Percentiles rank a stretch among this genome's conserved stretches.
Evolutionary conservation across 1,140 invertebrate genomes (phyloP).

Genomic region (Cotesia glomerata): DNA sequence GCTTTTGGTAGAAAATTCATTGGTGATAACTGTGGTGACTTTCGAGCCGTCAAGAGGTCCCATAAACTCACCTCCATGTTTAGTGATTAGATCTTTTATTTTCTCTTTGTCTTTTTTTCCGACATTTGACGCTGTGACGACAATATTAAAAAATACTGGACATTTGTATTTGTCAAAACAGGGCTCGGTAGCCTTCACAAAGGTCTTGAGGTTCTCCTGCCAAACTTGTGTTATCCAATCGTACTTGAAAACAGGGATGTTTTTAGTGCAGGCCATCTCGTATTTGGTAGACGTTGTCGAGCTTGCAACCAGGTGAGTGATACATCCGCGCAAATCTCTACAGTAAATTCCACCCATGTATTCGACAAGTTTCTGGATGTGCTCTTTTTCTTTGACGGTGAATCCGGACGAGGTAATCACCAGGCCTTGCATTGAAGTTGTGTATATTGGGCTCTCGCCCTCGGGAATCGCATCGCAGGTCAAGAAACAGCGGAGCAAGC

Average conservation of each 20-base stretch:
- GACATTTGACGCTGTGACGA: slow-evolving; percentile 81
- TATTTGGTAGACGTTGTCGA: slow-evolving; percentile 77
- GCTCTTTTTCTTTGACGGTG: slow-evolving; percentile 68
- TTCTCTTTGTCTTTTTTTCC: slow-evolving; percentile 70
- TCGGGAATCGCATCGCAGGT: slow-evolving; percentile 77
- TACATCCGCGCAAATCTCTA: slow-evolving; percentile 71
- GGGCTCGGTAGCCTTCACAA: slow-evolving; percentile 69
- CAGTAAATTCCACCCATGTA: slow-evolving; percentile 85
- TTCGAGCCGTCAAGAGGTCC: slow-evolving; percentile 52
- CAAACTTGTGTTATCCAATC: slow-evolving; percentile 83
- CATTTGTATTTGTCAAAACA: slow-evolving; percentile 73
- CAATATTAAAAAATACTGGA: slow-evolving; percentile 81
- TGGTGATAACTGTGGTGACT: slow-evolving; percentile 54
- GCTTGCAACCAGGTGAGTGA: slow-evolving; percentile 84
- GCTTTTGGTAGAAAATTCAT: slow-evolving; percentile 68
- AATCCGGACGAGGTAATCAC: slow-evolving; percentile 78
- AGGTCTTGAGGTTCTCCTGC: slow-evolving; percentile 70
- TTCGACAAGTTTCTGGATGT: slow-evolving; percentile 73
- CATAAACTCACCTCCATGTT: slow-evolving; percentile 73
- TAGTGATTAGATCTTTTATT: slow-evolving; percentile 74
- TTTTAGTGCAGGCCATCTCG: slow-evolving; percentile 75
- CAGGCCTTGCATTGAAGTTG: slow-evolving; percentile 80
- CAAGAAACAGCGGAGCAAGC: slow-evolving; percentile 76
- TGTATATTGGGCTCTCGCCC: slow-evolving; percentile 77
- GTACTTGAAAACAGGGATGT: slow-evolving; percentile 77